phyloP scores from a whole-genome alignment of 2,797 vertebrate genomes.

The Manis crassicaudata region DNA sequence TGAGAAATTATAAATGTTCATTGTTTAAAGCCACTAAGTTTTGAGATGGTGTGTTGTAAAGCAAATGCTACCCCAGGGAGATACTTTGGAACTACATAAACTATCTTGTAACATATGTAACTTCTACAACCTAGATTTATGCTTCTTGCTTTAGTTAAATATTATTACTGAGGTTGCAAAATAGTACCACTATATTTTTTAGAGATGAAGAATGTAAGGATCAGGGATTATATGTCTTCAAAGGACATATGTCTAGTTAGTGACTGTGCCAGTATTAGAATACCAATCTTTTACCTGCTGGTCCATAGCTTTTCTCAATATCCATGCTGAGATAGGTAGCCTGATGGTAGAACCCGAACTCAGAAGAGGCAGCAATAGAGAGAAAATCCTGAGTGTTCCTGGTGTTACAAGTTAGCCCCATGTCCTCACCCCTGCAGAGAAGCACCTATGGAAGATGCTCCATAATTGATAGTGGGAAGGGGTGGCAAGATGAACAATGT shows the following conservation, averaged over 20 bases:
- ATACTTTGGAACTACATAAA: not conserved
- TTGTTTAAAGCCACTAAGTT: not conserved
- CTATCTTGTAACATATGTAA: not conserved
- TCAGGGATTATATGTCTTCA: not conserved
- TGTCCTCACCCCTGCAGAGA: not conserved
- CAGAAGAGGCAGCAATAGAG: not conserved
- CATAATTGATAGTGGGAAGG: not conserved
- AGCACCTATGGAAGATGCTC: not conserved
- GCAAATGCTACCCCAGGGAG: not conserved
- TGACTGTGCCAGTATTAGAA: not conserved
- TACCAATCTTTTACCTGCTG: not conserved
- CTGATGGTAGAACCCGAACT: not conserved
- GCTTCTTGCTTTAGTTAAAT: slow-evolving; percentile 38
- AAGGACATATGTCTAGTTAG: not conserved
- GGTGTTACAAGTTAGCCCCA: not conserved
- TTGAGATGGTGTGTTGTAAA: slow-evolving; percentile 5
- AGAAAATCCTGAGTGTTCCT: not conserved
- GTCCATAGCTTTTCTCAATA: not conserved
- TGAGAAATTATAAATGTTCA: not conserved
- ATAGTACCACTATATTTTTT: not conserved
- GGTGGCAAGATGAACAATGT: not conserved
- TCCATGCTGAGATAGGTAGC: not conserved
- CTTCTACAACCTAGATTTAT: slow-evolving; percentile 27
- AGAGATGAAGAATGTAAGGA: not conserved
- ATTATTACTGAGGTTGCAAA: slow-evolving; percentile 38